Evolutionary conservation across 2,113 vertebrate species (phyloP).

Genomic region (Mormoops blainvillei): DNA sequence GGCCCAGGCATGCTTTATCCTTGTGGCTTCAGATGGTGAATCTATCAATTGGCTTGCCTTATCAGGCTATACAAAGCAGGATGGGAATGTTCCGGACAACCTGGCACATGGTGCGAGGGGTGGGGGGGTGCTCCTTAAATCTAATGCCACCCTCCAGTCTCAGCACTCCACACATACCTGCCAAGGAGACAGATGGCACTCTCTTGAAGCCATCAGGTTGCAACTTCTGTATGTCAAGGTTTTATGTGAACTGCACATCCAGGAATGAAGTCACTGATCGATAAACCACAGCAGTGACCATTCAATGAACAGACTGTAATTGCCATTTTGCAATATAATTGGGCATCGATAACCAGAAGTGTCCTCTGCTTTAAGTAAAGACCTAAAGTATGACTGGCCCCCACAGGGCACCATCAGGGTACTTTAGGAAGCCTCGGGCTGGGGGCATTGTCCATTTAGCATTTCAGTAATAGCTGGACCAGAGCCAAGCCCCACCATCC

Average conservation of each 20-base stretch:
- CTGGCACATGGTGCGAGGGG: not conserved
- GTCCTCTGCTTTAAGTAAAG: not conserved
- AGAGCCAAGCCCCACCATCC: too few species aligned
- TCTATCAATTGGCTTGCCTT: not conserved
- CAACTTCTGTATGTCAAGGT: not conserved
- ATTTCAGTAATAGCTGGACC: not conserved
- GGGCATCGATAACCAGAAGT: not conserved
- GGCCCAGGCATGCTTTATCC: too few species aligned
- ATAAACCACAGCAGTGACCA: not conserved
- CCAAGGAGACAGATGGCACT: too few species aligned
- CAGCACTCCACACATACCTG: not conserved
- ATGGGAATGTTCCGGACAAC: not conserved
- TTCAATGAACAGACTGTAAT: not conserved
- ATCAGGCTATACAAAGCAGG: not conserved
- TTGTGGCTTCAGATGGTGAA: not conserved
- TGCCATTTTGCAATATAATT: not conserved
- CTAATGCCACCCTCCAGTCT: not conserved
- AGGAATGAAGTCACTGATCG: not conserved
- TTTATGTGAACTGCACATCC: not conserved
- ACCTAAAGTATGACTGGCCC: not conserved
- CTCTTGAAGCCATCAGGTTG: fast-evolving
- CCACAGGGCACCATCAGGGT: not conserved
- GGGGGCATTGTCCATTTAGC: not conserved
- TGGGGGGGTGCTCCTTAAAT: not conserved
- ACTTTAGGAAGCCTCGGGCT: not conserved